Base-by-base conservation (phyloP, 2,888 invertebrate genomes). In the Erynnis tages region DNA sequence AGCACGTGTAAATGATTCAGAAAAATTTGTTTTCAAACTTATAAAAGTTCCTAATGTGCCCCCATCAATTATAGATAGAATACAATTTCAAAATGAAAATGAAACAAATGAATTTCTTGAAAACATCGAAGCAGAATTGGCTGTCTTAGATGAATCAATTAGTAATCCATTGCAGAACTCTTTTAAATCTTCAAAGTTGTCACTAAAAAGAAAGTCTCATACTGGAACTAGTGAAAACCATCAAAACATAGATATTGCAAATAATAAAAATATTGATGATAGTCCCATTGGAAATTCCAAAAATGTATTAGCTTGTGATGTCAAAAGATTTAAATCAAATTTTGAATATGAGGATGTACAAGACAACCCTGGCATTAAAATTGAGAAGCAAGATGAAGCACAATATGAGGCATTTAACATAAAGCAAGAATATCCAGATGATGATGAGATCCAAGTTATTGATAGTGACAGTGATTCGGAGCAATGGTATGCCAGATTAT, bases 391-490 rank as follows among this genome's bases (percentile, higher is more conserved):
- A 16, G 49, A 79, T 54, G 67, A 72, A 13, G 48, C 76, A 48
- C 73, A 81, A 49, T 80, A 69, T 74, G 84, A 87, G 60, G 76
- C 76, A 17, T 85, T 83, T 65, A 72, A 73, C 67, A 73, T 87
- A 1, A 88, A 86, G 61, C 83, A 86, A 61, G 82, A 86, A 61
- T 78, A 80, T 63, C 62, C 6, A 37, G 37, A 79, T 27, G 76
- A 73, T 17, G 78, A 79, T 73, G 80, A 84, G 66, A 80, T 84
- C 66, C 82, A 80, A 58, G 66, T 71, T 32, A 80, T 84, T 59
- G 85, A 90, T 25, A 90, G 88, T 67, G 90, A 91, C 43, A 91
- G 91, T 69, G 91, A 90, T 61, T 84, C 88, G 45, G 87, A 90
- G 46, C 75, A 90, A 48, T 91, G 92, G 79, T 79, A 83, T 11